Base-by-base conservation (phyloP, 1,140 invertebrate species). In the Nautilus pompilius region DNA sequence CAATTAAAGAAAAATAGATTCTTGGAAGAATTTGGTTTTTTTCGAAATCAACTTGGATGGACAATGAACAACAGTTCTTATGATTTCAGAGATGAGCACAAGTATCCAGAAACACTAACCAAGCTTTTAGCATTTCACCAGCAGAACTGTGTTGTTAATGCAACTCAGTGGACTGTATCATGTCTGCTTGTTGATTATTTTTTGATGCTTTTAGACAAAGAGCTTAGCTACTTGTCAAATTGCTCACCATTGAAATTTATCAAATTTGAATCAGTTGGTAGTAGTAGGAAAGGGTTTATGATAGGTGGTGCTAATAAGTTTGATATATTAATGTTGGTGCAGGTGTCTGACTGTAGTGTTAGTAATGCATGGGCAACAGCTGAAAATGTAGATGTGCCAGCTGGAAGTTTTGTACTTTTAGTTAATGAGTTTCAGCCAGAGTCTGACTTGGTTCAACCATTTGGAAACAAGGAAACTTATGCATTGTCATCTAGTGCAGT, bases 161-260 rank as follows among this genome's bases (percentile, higher is more conserved):
- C 62, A 15, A 65, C 70, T 26, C 66, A 71, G 33, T 69, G 63
- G 62, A 60, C 46, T 51, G 62, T 60, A 2, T 63, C 73, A 17
- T 67, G 62, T 64, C 60, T 72, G 3, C 63, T 78, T 53, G 68
- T 69, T 0, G 70, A 72, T 45, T 78, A 78, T 62, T 49, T 60
- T 13, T 32, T 78, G 13, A 57, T 67, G 57, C 60, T 78, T 17
- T 29, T 78, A 8, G 62, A 72, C 17, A 62, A 65, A 46, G 71
- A 72, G 63, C 45, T 78, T n/a, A 48, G 62, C n/a, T 34, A 58
- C 15, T 34, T 67, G 30, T 53, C 3, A 20, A 46, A 60, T 17
- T 32, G 57, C 10, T 26, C 30, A 56, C 62, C 62, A 15, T 20
- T 75, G 13, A 67, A 60, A 45, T 72, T 76, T 59, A 26, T 72